A percentile compares a stretch with the other conserved stretches of the same genome.
These are phyloP conservation scores for Chorisops tibialis DNA, from an alignment of 2,888 invertebrate species.

Conservation along the genomic window DNA sequence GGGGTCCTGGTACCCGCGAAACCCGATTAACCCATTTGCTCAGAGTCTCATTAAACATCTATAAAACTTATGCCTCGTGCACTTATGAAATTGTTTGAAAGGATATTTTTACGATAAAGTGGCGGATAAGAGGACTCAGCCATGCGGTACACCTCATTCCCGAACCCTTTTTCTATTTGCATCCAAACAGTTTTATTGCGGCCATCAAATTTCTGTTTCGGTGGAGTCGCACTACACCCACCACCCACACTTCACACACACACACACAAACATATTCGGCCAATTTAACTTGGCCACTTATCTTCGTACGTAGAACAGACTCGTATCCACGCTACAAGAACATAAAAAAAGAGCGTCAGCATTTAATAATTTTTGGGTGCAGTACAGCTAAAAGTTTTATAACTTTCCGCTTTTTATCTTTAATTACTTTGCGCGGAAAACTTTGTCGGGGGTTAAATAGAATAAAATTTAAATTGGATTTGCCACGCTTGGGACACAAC, in stretches of 20 bases:
- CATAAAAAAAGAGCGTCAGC: neutral
- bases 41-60: conserved; percentile 37
- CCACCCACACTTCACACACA: too few species aligned
- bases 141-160: conserved; percentile 14
- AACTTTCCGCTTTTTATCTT: conserved; percentile 40
- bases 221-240: neutral
- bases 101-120: conserved; percentile 33
- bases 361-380: conserved; percentile 34
- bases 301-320: neutral
- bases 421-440: conserved; percentile 37
- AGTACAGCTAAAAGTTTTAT: conserved; percentile 38
- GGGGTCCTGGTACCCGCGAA: neutral
- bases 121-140: conserved; percentile 27
- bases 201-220: conserved; percentile 29
- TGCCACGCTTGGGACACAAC: conserved; percentile 21
- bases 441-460: conserved; percentile 25
- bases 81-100: conserved; percentile 35
- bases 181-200: conserved; percentile 31
- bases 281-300: conserved; percentile 29
- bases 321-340: too few species aligned
- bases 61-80: conserved; percentile 39
- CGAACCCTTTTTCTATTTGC: conserved; percentile 29
- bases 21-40: conserved; percentile 38
- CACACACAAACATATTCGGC: conserved; percentile 25
- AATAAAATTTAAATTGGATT: conserved; percentile 35